Percentiles rank a stretch among this genome's conserved stretches.
Conservation (phyloP, 2,797 vertebrate species). For the Eidolon dupreanum region DNA sequence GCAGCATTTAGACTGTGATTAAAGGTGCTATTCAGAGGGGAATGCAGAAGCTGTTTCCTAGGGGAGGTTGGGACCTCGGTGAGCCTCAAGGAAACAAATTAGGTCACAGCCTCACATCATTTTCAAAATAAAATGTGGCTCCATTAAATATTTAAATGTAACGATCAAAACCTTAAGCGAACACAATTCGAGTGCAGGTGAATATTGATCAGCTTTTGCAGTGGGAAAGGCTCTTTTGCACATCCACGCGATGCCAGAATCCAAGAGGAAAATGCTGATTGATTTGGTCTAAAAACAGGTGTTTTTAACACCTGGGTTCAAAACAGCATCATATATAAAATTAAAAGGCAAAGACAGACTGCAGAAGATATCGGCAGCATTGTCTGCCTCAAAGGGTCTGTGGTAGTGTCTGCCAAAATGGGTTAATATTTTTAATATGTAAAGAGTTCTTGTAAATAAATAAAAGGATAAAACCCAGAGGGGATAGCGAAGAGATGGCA, state of each 20-base stretch:
- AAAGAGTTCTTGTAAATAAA: constrained; percentile 5
- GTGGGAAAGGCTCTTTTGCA: not conserved
- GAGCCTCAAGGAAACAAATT: not conserved
- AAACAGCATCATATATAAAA: not conserved
- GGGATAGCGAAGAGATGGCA: not conserved
- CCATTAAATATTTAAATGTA: not conserved
- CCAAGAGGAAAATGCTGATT: not conserved
- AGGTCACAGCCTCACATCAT: not conserved
- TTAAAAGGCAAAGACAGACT: not conserved
- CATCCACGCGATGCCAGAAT: not conserved
- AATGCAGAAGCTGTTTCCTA: rapidly evolving
- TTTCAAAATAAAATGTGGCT: not conserved
- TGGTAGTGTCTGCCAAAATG: not conserved
- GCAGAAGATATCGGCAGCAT: not conserved
- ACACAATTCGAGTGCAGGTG: not conserved
- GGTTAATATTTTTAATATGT: not conserved
- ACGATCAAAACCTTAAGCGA: not conserved
- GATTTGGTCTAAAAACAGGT: not conserved
- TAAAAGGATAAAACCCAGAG: not conserved
- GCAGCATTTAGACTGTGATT: not conserved
- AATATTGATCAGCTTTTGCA: not conserved
- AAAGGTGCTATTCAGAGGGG: not conserved
- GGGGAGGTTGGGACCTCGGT: not conserved
- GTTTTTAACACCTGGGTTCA: not conserved
- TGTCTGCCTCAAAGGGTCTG: not conserved